Evolutionary conservation across 2,113 vertebrate genomes (phyloP), one percentile per base, ranked within the genome.

Genomic region (Elachura formosa): DNA sequence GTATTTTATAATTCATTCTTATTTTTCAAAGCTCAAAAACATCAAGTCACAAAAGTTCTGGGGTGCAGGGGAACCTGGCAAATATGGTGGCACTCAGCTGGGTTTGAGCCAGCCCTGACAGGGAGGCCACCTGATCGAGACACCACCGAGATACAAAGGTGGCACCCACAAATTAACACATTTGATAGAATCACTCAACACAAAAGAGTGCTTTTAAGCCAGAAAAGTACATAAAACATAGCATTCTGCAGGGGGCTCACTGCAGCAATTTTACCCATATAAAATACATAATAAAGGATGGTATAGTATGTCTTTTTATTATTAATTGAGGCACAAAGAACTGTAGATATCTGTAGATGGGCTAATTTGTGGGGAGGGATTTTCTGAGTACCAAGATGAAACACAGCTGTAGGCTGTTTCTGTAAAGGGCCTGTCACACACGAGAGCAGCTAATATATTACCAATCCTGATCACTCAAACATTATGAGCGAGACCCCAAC

Each of bases 321-420:
- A 31, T 0, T 3, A 76, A 36, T n/a, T 75, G 66, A 75, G 66
- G n/a, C 36, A 81, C 52, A 67, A 52, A 66, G 56, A 93, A 51
- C 38, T 86, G 16, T 17, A 45, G 72, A 14, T 77, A 58, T 6
- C 72, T 59, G 34, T 4, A 84, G 54, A 81, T 15, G 20, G 43
- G 45, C 25, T 89, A 68, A 87, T 81, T 78, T 82, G 52, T n/a
- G 28, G 71, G 64, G 52, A 74, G 28, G 59, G 51, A 80, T 87
- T 94, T 84, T 93, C 64, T 31, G 17, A 62, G 48, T 36, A 72
- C 15, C 58, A 84, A 89, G 79, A 81, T 3, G 5, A 83, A 90
- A 55, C 80, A 90, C 80, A 83, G 73, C 76, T 93, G 62, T 75
- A 85, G 84, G 36, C 62, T 93, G 48, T 88, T 71, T 28, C 56